Evolutionary conservation across 2,113 vertebrate genomes (phyloP), one percentile per base, ranked within the genome.

Genomic region (Collichthys lucidus): DNA sequence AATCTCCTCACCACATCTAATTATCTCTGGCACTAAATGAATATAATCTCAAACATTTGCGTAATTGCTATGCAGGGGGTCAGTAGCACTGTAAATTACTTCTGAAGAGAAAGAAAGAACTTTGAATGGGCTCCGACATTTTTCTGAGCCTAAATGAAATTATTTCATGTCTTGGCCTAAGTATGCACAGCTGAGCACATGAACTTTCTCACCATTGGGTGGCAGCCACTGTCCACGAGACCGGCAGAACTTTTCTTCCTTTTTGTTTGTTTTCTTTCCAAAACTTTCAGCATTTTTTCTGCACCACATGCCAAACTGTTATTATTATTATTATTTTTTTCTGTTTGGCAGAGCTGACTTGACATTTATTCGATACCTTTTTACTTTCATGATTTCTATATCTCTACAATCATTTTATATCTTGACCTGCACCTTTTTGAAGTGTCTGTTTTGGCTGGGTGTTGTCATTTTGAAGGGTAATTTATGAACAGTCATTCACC

Each of bases 171-270:
- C 52, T 3, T 11, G n/a, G 40, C n/a, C 11, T n/a, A 61, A 60
- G 56, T 42, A 3, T 68, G 56, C 46, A 29, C 17, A 40, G 42
- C 17, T 62, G 44, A 80, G 68, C 40, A 62, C 76, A 67, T 82
- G 24, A 72, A 63, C n/a, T 35, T 47, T 81, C 79, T 89, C 82
- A 74, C 77, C 77, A 63, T 35, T 49, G 62, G 72, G 65, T 84
- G 73, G 83, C 79, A 83, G 81, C 59, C 46, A 74, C 40, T 61
- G 24, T 77, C 73, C 52, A 84, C 16, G 2, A 40, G 50, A n/a
- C 40, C 64, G 73, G 55, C 71, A 24, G 67, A 46, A 7, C 44
- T 29, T 15, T 40, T 22, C 63, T 44, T 55, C 57, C 29, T 22
- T 69, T 65, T 46, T 56, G 26, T 50, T 56, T 67, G 29, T 52